Conservation (phyloP, 2,113 vertebrate species). For the Urocynchramus pylzowi region DNA sequence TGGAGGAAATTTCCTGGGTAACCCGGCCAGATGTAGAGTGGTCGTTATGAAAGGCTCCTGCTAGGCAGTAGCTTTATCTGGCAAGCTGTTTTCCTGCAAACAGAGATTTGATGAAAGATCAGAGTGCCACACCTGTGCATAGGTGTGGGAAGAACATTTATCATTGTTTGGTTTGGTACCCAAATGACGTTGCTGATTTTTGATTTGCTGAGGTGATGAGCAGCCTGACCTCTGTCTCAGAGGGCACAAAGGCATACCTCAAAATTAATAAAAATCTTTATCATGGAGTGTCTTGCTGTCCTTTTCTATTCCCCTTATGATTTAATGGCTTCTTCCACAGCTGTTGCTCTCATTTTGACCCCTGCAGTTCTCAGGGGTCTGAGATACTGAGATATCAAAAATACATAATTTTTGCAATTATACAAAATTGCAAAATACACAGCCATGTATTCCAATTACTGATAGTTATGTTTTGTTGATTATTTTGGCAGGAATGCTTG, state of each 20-base stretch:
- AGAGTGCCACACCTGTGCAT: neutral
- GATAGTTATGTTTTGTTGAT: neutral
- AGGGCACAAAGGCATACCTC: neutral
- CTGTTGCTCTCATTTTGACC: neutral
- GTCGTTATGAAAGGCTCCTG: neutral
- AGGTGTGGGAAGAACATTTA: neutral
- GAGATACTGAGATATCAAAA: too few relatives aligned
- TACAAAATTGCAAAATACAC: neutral
- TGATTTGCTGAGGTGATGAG: neutral
- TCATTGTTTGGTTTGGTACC: neutral
- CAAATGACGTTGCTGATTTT: neutral
- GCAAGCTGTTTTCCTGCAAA: neutral
- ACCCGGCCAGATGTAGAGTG: neutral
- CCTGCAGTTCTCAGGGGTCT: neutral
- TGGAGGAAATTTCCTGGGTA: neutral
- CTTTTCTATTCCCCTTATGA: neutral
- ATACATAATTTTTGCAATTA: too few relatives aligned
- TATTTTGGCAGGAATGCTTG: constrained; percentile 19
- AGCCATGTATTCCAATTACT: neutral
- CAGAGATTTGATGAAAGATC: neutral
- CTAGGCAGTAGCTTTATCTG: neutral
- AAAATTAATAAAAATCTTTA: neutral
- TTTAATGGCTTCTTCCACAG: neutral
- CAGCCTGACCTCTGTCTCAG: neutral
- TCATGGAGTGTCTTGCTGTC: neutral